These are phyloP conservation scores for Notodonta ziczac DNA, from an alignment of 2,888 invertebrate genomes.

Conservation along the genomic window DNA sequence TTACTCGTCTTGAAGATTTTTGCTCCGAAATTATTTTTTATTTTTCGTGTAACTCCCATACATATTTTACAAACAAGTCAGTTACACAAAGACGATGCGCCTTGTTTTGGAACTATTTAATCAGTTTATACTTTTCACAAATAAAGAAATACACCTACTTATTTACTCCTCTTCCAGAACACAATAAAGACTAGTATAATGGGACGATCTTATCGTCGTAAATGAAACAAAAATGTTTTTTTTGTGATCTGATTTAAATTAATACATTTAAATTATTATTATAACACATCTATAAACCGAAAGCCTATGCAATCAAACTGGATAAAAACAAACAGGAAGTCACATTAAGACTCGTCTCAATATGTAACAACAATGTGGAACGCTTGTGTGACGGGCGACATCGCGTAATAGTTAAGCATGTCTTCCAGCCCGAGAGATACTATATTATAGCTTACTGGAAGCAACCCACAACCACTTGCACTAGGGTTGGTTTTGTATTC, in stretches of 20 bases:
- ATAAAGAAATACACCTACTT: too few species aligned
- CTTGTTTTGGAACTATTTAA: too few species aligned
- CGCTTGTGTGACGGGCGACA: constrained; percentile 10
- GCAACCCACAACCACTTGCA: too few species aligned
- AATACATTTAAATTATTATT: too few species aligned
- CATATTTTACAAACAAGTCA: not conserved
- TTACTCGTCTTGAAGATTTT: not conserved
- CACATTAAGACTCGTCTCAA: constrained; percentile 18
- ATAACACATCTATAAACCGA: not conserved
- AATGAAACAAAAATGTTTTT: too few species aligned
- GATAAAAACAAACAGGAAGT: not conserved
- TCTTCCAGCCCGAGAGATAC: constrained; percentile 4
- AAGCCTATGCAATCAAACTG: not conserved
- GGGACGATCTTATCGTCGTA: too few species aligned
- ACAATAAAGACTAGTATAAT: too few species aligned
- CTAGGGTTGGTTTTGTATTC: too few species aligned
- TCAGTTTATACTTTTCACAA: too few species aligned
- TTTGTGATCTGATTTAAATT: too few species aligned
- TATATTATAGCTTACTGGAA: not conserved
- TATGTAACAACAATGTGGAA: constrained; percentile 31
- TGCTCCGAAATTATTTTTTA: not conserved
- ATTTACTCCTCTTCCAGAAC: too few species aligned
- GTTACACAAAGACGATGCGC: too few species aligned
- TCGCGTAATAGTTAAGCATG: constrained; percentile 24
- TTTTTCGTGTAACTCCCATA: not conserved